These are phyloP conservation scores for Pseudochromis fuscus DNA, from an alignment of 2,797 vertebrate species.

Conservation along the genomic window DNA sequence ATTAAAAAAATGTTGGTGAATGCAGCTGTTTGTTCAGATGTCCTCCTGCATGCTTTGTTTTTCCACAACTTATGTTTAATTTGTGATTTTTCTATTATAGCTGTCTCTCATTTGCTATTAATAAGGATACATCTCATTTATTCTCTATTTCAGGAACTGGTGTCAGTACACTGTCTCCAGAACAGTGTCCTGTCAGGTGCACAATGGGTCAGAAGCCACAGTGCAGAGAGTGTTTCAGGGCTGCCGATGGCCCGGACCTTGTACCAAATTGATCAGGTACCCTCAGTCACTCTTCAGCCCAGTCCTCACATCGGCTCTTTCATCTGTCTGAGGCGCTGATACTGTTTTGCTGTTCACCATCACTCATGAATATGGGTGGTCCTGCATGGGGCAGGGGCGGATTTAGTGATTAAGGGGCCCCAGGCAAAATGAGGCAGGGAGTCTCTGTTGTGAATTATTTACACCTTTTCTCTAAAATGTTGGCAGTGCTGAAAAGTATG, in stretches of 20 bases:
- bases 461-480: background rate
- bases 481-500: background rate
- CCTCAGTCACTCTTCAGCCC: background rate
- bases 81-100: background rate
- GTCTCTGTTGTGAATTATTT: background rate
- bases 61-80: background rate
- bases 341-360: slow-evolving; percentile 13
- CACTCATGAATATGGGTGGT: background rate
- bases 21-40: background rate
- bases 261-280: slow-evolving; percentile 95
- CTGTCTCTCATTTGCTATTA: background rate
- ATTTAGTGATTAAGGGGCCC: slow-evolving; percentile 11
- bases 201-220: slow-evolving; percentile 93
- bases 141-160: slow-evolving; percentile 89
- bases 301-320: background rate
- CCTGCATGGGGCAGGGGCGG: background rate
- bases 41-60: background rate
- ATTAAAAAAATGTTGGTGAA: background rate
- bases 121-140: background rate
- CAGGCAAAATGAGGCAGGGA: background rate
- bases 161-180: slow-evolving; percentile 93
- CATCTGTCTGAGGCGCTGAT: slow-evolving; percentile 5
- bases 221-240: slow-evolving; percentile 95
- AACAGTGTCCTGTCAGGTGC: slow-evolving; percentile 94
- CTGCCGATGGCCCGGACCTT: slow-evolving; percentile 96